Evolutionary conservation across 2,113 vertebrate species (phyloP), one percentile per base, ranked within the genome.

Genomic region (Epinephelus fuscoguttatus): DNA sequence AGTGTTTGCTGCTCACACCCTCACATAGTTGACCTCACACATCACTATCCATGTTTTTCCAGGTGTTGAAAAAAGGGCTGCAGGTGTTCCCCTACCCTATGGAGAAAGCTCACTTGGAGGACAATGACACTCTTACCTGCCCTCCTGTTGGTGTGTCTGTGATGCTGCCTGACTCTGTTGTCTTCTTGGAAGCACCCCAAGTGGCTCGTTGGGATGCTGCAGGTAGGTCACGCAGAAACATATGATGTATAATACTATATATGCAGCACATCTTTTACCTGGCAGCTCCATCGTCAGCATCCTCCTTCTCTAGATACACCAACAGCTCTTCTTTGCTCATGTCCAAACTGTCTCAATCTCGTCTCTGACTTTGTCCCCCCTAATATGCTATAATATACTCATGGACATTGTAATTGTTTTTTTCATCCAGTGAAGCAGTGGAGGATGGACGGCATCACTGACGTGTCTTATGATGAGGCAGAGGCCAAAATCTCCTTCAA

Each of bases 141-240:
- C 86, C 86, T 1, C 90, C 93, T 12, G 57, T 98, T 14, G 93
- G 93, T 19, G 89, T 97, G 78, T 95, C 89, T 0, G 86, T 99
- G 7, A 49, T 47, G 0, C 84, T 98, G 19, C 92, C 96, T 0
- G 79, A 96, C 1, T 72, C 59, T 0, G 95, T 97, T 0, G 27
- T 96, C 4, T 97, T 97, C 87, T 95, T 97, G 78, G 81, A 96
- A 81, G 75, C 94, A 1, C 98, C 98, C 2, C n/a, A 90, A 50
- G 88, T 98, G 57, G 97, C 95, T 47, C 89, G 93, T 64, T 99
- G 98, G 98, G 96, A 98, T 81, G 55, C 92, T 75, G 62, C 89
- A 93, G 96, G 97, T 99, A 25, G 9, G 50, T 27, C 27, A n/a
- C 4, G 7, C 70, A 23, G 21, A 10, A 25, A 27, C 14, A 37